Base-by-base conservation (phyloP, 2,888 invertebrate species). In the Keiferia lycopersicella region DNA sequence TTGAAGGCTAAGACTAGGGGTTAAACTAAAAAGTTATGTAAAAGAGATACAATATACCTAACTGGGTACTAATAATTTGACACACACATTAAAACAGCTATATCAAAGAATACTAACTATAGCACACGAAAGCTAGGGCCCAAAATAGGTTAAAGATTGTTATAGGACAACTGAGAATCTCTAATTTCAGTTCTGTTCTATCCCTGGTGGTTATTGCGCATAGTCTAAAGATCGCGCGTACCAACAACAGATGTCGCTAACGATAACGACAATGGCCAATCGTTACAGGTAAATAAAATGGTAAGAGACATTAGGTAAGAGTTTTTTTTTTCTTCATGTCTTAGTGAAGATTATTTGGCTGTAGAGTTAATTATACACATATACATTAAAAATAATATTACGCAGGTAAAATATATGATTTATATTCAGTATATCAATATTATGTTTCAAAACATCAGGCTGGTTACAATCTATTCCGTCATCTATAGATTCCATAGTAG, bases 211-310 rank as follows among this genome's bases (percentile, higher is more conserved):
- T 22, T 58, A n/a, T 62, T 60, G 26, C 26, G 2, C 53, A 64
- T 41, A 76, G 75, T 73, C 61, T 64, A 61, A 62, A 71, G 64
- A 63, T 62, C 67, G 67, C 72, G 70, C 70, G 72, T 69, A 73
- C 69, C 73, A 70, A 66, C 77, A 75, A 82, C 83, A 81, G 77
- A 82, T 83, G 83, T 82, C 81, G 79, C 80, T 71, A 70, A 67
- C 83, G 77, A 81, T 83, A 86, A 84, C 84, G 71, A 75, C 82
- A 82, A 83, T 83, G 80, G 83, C 81, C 76, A 77, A 83, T 85
- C 81, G 71, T 70, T 66, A 16, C 75, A 71, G 71, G 77, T 77
- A 79, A 80, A 78, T 78, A 80, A 69, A 72, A 66, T 20, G 22
- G 7, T 4, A 45, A 16, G 8, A 41, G 14, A 14, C 12, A 3